Base-by-base conservation (phyloP, 1,140 invertebrate genomes). In the Drosophila ambigua region DNA sequence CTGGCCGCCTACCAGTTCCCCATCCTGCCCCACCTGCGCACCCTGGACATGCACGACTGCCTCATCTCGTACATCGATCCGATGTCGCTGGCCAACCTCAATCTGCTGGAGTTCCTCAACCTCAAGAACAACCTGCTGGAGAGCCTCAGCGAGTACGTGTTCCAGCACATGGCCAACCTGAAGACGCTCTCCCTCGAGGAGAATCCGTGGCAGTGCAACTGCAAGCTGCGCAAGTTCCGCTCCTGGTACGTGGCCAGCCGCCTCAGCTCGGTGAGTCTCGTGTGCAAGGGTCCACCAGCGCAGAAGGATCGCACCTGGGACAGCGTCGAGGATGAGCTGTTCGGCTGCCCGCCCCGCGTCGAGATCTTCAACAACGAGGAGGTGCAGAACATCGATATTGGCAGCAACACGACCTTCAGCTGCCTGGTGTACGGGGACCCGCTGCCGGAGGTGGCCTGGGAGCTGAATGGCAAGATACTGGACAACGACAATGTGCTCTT, bases 161-260 rank as follows among this genome's bases (percentile, higher is more conserved):
- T 97, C 77, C 92, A 94, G 77, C 94, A 94, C 50, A 93, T 96
- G 62, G 91, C 93, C 24, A 94, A 94, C 57, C 90, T 98, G 15
- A 97, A 97, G 91, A 96, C 96, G 0, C 92, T 98, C 2, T 94
- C 94, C 5, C 91, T 98, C 26, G 95, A 97, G 64, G 95, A 96
- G n/a, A 98, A 98, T 89, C 96, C 95, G 13, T 98, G 97, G 97
- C 93, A 93, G 67, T 98, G 97, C 91, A 97, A 98, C 84, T 98
- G 97, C 92, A 94, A 95, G 51, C 91, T 98, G 50, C 94, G 96
- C 51, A 95, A 95, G 15, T 96, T 98, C 72, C 94, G 96, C 24
- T 94, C 94, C 58, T 98, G 97, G 96, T 94, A 97, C 79, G 93
- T 97, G 61, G 92, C 93, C 16, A 95, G 94, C 58, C 94, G 88